Conservation (phyloP, 2,113 vertebrate genomes). For the Struthio camelus region DNA sequence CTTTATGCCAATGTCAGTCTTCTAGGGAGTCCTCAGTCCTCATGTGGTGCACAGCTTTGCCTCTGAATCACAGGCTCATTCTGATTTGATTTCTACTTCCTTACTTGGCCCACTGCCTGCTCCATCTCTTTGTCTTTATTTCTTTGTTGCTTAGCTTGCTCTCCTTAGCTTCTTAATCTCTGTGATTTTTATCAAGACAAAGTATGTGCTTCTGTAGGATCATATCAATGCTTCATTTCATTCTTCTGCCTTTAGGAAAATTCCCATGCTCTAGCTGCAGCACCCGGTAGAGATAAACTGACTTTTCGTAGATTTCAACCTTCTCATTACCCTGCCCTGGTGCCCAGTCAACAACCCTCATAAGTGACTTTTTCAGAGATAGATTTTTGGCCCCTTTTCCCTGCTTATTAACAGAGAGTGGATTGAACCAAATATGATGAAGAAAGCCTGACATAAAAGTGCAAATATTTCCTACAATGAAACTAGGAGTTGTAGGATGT, state of each 20-base stretch:
- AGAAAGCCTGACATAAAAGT: background rate
- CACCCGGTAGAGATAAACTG: background rate
- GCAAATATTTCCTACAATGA: background rate
- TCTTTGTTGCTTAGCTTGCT: conserved; percentile 13
- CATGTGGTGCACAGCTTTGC: background rate
- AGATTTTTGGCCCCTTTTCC: background rate
- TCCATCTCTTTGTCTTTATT: conserved; percentile 15
- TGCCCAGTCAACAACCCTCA: background rate
- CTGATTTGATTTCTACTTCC: background rate
- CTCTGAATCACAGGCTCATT: background rate
- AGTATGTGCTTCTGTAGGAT: conserved; percentile 13
- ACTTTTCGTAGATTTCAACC: background rate
- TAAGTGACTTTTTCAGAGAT: background rate
- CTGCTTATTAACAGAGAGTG: background rate
- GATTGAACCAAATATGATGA: background rate
- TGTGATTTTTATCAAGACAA: conserved; percentile 54
- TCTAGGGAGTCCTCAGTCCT: background rate
- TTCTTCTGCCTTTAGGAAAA: conserved; percentile 36
- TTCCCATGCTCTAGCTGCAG: conserved; percentile 27
- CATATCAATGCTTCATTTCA: conserved; percentile 38
- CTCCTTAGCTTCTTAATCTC: conserved; percentile 15
- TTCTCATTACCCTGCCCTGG: background rate
- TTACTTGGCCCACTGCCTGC: conserved; percentile 13
- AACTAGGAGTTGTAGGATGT: background rate
- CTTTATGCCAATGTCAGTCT: background rate